Conservation (phyloP, 2,797 vertebrate genomes). For the Phrynocephalus guinanensis region DNA sequence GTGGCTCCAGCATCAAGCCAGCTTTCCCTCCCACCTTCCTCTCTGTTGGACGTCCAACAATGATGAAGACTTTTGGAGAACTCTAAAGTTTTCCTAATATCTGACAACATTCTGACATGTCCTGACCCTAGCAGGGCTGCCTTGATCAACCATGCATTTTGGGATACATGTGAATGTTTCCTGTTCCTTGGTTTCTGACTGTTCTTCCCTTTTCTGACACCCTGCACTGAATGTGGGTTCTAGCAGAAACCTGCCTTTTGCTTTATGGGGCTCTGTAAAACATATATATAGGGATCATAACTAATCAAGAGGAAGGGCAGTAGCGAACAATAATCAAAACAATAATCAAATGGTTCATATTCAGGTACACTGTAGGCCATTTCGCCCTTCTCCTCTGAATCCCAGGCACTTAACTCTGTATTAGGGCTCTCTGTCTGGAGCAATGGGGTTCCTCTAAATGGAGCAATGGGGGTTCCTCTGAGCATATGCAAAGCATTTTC, state of each 20-base stretch:
- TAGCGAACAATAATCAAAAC: neutral
- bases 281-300: neutral
- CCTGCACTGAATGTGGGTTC: neutral
- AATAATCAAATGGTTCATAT: neutral
- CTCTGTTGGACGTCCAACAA: neutral
- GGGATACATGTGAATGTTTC: neutral
- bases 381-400: neutral
- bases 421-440: neutral
- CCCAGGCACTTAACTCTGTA: neutral
- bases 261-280: neutral
- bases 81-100: neutral
- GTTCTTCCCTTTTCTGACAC: neutral
- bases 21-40: neutral
- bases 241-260: neutral
- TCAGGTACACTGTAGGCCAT: neutral
- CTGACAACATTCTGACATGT: neutral
- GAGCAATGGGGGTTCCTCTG: neutral
- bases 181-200: neutral
- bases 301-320: neutral
- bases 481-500: slow-evolving; percentile 1
- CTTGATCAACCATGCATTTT: neutral
- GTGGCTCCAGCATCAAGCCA: neutral
- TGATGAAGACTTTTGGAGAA: neutral
- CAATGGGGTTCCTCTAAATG: neutral
- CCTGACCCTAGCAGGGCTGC: neutral